A percentile compares a stretch with the other conserved stretches of the same genome.
Evolutionary conservation across 2,888 invertebrate genomes (phyloP).

Genomic region (Hypercompe scribonia): DNA sequence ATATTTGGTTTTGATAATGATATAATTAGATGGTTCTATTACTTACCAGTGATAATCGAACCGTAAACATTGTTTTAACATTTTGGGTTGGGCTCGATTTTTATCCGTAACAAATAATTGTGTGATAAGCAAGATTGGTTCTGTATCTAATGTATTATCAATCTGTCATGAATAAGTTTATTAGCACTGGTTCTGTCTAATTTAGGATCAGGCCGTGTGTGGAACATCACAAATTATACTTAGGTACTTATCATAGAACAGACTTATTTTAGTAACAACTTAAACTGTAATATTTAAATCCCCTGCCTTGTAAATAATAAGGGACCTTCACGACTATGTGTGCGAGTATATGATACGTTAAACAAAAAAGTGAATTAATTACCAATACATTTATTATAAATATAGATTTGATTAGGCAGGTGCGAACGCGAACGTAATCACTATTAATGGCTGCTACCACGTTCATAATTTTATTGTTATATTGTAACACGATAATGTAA

Average conservation of each 20-base stretch:
- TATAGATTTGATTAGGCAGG: background rate
- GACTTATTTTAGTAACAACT: background rate
- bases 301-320: background rate
- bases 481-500: slow-evolving; percentile 23
- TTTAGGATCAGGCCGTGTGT: background rate
- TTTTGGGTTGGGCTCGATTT: background rate
- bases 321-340: background rate
- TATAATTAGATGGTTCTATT: background rate
- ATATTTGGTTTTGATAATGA: background rate
- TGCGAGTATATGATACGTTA: background rate
- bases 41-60: background rate
- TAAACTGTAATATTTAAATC: background rate
- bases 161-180: background rate
- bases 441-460: background rate
- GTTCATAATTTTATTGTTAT: slow-evolving; percentile 25
- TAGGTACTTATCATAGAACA: background rate
- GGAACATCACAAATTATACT: background rate
- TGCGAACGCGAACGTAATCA: background rate
- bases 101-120: background rate
- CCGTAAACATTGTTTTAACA: too few species aligned
- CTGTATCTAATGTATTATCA: too few species aligned
- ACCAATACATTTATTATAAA: background rate
- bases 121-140: background rate
- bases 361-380: background rate
- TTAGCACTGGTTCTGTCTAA: background rate